phyloP scores from a whole-genome alignment of 92 coral and sea anemone species.

The Zoanthus gigantus region DNA sequence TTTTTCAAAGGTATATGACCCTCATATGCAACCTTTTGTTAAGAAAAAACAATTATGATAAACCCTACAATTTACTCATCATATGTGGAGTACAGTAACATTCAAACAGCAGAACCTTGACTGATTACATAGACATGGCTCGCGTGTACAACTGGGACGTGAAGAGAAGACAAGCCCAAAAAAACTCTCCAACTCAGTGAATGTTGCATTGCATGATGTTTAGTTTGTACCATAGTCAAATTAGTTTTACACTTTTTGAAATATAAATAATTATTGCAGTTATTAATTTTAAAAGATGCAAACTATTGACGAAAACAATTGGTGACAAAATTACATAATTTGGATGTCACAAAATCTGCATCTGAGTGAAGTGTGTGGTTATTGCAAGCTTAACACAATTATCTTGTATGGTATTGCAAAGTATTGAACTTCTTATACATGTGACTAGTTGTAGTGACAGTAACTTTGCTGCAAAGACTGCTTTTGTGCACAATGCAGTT shows the following conservation, averaged over 20 bases:
- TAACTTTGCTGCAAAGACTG: too few relatives aligned
- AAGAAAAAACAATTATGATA: too few relatives aligned
- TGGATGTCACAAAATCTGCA: not conserved
- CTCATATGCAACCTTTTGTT: too few relatives aligned
- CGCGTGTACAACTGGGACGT: conserved; percentile 99
- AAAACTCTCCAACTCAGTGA: conserved; percentile 59
- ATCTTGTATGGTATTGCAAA: not conserved
- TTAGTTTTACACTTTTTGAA: conserved; percentile 17
- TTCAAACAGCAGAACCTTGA: conserved; percentile 35
- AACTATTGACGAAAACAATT: not conserved
- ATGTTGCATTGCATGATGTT: not conserved
- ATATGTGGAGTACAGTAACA: too few relatives aligned
- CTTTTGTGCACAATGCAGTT: too few relatives aligned
- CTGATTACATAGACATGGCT: conserved; percentile 85
- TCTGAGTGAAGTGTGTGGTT: not conserved
- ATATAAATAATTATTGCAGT: not conserved
- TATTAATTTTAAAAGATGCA: not conserved
- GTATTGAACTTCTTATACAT: too few relatives aligned
- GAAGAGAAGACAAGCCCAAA: conserved; percentile 91
- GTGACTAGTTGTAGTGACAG: too few relatives aligned
- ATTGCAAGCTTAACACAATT: not conserved
- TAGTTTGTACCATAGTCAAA: conserved; percentile 20
- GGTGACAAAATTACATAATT: not conserved
- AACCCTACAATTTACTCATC: too few relatives aligned
- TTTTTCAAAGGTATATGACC: too few relatives aligned